A percentile compares a stretch with the other conserved stretches of the same genome.
Conservation (phyloP, 2,113 vertebrate genomes). For the Oceanodroma tethys region DNA sequence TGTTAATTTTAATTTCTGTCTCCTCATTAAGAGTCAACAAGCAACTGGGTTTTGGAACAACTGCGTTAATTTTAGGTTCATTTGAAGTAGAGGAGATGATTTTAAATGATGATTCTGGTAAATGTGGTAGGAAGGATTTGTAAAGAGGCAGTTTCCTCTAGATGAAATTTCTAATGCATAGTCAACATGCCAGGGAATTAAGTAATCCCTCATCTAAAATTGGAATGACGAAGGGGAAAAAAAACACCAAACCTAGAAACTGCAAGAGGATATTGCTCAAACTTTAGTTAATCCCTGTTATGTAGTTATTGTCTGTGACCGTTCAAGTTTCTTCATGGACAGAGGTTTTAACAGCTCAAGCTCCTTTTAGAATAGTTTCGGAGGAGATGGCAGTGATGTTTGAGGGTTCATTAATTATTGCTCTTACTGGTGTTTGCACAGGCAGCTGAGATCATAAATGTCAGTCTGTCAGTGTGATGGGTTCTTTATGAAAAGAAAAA, state of each 20-base stretch:
- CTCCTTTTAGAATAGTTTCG: constrained; percentile 29
- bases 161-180: constrained; percentile 6
- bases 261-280: background rate
- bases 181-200: background rate
- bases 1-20: background rate
- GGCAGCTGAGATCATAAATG: constrained; percentile 61
- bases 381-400: constrained; percentile 49
- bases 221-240: background rate
- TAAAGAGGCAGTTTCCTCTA: constrained; percentile 4
- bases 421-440: constrained; percentile 60
- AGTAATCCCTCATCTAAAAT: constrained; percentile 17
- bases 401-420: constrained; percentile 65
- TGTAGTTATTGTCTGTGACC: background rate
- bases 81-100: constrained; percentile 2
- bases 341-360: constrained; percentile 47
- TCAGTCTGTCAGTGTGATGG: constrained; percentile 57
- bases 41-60: background rate
- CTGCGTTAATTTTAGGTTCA: background rate
- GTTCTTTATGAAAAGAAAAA: constrained; percentile 13
- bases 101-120: background rate
- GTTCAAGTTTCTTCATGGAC: background rate
- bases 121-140: background rate
- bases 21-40: background rate
- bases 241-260: background rate
- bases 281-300: background rate